Conservation (phyloP, 2,113 vertebrate species). For the Rhea americana region DNA sequence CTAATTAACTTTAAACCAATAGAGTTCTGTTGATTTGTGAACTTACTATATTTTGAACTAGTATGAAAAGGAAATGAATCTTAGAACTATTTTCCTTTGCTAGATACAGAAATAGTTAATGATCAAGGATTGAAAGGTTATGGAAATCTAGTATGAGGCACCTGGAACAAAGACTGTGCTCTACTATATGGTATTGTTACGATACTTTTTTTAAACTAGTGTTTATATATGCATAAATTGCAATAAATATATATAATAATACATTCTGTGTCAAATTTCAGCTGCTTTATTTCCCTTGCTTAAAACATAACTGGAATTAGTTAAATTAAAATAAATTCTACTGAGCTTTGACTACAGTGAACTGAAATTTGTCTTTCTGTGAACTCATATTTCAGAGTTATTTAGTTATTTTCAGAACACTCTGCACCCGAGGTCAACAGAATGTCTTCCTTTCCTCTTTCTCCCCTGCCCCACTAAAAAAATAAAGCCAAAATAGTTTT, state of each 20-base stretch:
- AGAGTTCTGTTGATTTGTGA: background rate
- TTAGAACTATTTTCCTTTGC: background rate
- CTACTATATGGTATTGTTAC: background rate
- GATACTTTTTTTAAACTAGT: background rate
- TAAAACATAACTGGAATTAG: background rate
- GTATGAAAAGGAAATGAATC: background rate
- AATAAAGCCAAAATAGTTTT: background rate
- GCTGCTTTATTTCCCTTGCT: background rate
- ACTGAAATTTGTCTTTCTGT: background rate
- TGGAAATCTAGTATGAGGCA: background rate
- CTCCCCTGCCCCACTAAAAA: background rate
- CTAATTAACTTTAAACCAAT: background rate
- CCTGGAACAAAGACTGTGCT: background rate
- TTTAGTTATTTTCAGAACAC: background rate
- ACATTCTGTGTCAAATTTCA: background rate
- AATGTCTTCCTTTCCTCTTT: background rate
- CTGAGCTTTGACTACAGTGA: background rate
- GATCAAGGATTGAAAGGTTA: background rate
- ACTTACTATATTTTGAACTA: background rate
- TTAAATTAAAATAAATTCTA: background rate
- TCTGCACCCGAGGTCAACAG: background rate
- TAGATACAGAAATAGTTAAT: background rate
- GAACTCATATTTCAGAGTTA: background rate
- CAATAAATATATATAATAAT: background rate
- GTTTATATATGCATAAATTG: too few species aligned